Evolutionary conservation across 1,140 invertebrate genomes (phyloP), one percentile per base, ranked within the genome.

Genomic region (Calephelis nemesis): DNA sequence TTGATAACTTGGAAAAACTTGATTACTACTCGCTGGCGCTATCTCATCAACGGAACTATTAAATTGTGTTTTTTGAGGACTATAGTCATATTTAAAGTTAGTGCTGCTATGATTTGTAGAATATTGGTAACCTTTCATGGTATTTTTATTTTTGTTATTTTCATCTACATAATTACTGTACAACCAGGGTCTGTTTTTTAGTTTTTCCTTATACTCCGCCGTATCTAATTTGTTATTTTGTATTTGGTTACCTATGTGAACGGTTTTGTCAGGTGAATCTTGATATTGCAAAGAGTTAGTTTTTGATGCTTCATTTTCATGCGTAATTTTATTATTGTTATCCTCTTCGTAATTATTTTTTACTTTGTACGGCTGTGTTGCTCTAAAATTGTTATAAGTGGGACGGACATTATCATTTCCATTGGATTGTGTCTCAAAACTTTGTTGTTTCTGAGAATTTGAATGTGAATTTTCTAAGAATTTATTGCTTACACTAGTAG

Each of bases 91-190:
- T 66, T 80, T 83, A 68, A 84, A 83, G 73, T 73, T 82, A 52
- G 78, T 84, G 47, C 71, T 84, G 65, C 82, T 87, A 39, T 76
- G 80, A 68, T 88, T 84, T 47, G 81, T 87, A 15, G 79, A 77
- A 74, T 91, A 88, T 72, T 84, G 76, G 67, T 89, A 87, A 58
- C 79, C 81, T 72, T 84, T 86, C 10, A 79, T 62, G 48, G 74
- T 67, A 73, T 81, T 84, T 73, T 76, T 81, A 52, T 69, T 73
- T 60, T 77, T 76, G 64, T 83, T 85, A 7, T 70, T 70, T 45
- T 82, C 74, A 39, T 81, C 80, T 67, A 74, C 74, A 68, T 72
- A 76, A 68, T 74, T 79, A 50, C 62, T 71, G 45, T 67, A 67
- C 58, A 70, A 62, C 77, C 72, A 77, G 45, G 78, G 75, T 39